Evolutionary conservation across 2,888 invertebrate genomes (phyloP).

Genomic region (Trachelus troglodyta): DNA sequence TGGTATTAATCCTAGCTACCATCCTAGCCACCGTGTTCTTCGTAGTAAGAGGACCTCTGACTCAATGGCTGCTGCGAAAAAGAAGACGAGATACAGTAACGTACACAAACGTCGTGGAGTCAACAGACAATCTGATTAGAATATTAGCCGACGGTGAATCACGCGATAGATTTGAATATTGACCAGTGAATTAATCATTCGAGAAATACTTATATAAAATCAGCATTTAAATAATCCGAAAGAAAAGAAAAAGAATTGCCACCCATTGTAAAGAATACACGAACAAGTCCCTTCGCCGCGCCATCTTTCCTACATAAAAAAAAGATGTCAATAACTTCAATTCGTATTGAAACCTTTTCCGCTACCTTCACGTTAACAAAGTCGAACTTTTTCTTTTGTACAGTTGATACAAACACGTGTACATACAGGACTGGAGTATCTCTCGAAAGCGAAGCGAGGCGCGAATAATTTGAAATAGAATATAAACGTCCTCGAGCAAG

Average conservation of each 20-base stretch:
- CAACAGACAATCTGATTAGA: conserved; percentile 58
- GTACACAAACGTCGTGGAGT: conserved; percentile 60
- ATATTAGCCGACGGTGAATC: conserved; percentile 52
- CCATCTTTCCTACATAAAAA: not conserved
- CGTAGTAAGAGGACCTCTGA: conserved; percentile 44
- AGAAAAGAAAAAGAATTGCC: not conserved
- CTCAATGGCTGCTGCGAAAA: conserved; percentile 51
- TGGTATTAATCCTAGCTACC: conserved; percentile 40
- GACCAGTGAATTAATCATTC: not conserved
- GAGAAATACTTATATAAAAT: not conserved
- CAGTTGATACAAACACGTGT: not conserved
- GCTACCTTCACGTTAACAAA: not conserved
- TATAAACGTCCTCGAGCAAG: not conserved
- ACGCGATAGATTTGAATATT: not conserved
- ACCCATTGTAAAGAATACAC: not conserved
- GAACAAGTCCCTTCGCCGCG: not conserved
- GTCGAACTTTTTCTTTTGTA: not conserved
- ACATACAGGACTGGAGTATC: not conserved
- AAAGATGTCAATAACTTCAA: not conserved
- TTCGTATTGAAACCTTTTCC: not conserved
- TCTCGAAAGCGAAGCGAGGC: not conserved
- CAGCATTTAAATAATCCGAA: not conserved
- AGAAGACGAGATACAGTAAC: conserved; percentile 53
- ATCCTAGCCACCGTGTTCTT: conserved; percentile 39
- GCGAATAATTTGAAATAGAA: not conserved